phyloP scores from a whole-genome alignment of 2,888 invertebrate genomes.

The Zelleria hepariella region DNA sequence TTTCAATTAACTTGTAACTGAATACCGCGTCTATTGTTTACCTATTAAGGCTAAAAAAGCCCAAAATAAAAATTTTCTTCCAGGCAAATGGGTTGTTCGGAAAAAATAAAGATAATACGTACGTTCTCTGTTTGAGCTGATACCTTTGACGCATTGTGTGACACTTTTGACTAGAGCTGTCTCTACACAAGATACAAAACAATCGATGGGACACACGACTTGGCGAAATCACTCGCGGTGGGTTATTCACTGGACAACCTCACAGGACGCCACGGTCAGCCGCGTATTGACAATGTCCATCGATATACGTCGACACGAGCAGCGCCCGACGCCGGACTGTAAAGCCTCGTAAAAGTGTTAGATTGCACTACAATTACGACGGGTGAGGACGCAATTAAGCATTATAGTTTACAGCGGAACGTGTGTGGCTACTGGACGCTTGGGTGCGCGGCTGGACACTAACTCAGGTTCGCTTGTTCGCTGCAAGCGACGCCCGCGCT shows the following conservation, averaged over 20 bases:
- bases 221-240: slow-evolving; percentile 45
- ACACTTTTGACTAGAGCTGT: not conserved
- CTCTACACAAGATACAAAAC: slow-evolving; percentile 19
- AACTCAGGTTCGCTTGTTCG: not conserved
- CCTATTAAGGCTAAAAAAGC: slow-evolving; percentile 1
- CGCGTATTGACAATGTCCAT: slow-evolving; percentile 23
- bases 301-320: slow-evolving; percentile 20
- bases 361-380: slow-evolving; percentile 49
- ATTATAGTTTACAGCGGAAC: slow-evolving; percentile 32
- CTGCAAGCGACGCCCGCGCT: slow-evolving; percentile 13
- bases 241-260: slow-evolving; percentile 42
- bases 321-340: slow-evolving; percentile 17
- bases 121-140: slow-evolving; percentile 65
- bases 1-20: slow-evolving; percentile 27
- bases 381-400: slow-evolving; percentile 58
- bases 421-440: slow-evolving; percentile 65
- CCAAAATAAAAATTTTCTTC: not conserved
- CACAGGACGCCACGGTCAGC: slow-evolving; percentile 29
- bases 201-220: slow-evolving; percentile 16
- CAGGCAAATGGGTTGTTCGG: not conserved
- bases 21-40: slow-evolving; percentile 10
- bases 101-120: slow-evolving; percentile 32
- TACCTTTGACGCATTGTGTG: slow-evolving; percentile 59
- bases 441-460: slow-evolving; percentile 61
- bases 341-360: slow-evolving; percentile 42